Base-by-base conservation (phyloP, 1,140 invertebrate genomes). In the Cephus cinctus region DNA sequence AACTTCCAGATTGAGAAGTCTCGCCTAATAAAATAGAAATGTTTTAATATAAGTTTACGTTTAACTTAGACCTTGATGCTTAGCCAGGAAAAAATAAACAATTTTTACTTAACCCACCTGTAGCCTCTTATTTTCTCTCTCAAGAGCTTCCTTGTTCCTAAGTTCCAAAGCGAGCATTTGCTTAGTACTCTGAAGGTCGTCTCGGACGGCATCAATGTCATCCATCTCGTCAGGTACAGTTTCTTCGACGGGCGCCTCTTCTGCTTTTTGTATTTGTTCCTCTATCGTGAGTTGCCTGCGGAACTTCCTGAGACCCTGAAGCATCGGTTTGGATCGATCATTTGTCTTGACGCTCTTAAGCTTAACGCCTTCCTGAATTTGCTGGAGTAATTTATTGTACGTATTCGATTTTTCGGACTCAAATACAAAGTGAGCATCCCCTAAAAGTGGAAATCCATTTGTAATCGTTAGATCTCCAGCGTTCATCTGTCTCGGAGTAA, bases 181-280 rank as follows among this genome's bases (percentile, higher is more conserved):
- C 74, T 94, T 94, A 2, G 90, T 92, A 45, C 89, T 92, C 67
- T 94, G 91, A 25, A 94, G 78, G 70, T 94, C 92, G 59, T 94
- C 92, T 48, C 91, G 80, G n/a, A 92, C 85, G 65, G 88, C 90
- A 61, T 94, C 90, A 56, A 93, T 93, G 56, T 94, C 90, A 52
- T 94, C 90, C 80, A 90, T 82, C 56, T 92, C 89, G 62, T 90
- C 88, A 15, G 84, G 81, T 59, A 88, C 85, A 38, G 83, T 83
- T 27, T 80, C 76, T 16, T 80, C 76, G 50, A 79, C 69, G 4
- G 71, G 60, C 3, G 65, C 57, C 1, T 72, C 64, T 47, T 78
- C 72, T 1, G 87, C 89, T 63, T 90, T 90, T 49, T 89, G 86
- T 22, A 90, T 83, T 72, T 92, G 87, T 68, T 93, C 91, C 61